Evolutionary conservation across 2,888 invertebrate genomes (phyloP).

Genomic region (Plusia festucae): DNA sequence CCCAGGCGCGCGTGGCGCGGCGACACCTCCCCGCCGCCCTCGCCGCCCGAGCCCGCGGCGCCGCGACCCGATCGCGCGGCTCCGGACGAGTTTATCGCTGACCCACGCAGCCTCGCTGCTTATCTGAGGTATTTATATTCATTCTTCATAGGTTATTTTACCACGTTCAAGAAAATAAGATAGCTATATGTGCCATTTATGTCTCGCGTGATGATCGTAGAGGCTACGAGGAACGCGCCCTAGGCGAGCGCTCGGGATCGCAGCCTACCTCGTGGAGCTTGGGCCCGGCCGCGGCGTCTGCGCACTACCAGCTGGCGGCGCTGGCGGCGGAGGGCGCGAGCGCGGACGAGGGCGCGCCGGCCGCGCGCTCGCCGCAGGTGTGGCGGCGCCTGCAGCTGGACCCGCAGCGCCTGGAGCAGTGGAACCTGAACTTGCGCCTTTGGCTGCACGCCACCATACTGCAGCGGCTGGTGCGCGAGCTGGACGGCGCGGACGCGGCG

Average conservation of each 20-base stretch:
- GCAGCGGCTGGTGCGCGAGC: conserved; percentile 92
- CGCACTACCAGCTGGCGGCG: conserved; percentile 63
- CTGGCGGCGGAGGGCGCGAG: conserved; percentile 58
- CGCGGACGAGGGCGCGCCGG: conserved; percentile 64
- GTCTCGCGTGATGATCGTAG: conserved; percentile 78
- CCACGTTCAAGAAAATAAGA: too few relatives aligned
- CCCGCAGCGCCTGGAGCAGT: conserved; percentile 92
- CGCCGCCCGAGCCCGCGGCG: conserved; percentile 43
- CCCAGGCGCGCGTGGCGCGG: conserved; percentile 59
- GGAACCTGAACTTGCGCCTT: conserved; percentile 88
- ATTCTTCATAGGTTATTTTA: neutral
- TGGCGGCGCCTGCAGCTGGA: conserved; percentile 91
- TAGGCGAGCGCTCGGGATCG: conserved; percentile 59
- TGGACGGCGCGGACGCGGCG: conserved; percentile 92
- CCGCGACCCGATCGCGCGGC: conserved; percentile 31
- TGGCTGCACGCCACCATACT: conserved; percentile 96
- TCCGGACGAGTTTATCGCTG: conserved; percentile 70
- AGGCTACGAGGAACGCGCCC: conserved; percentile 59
- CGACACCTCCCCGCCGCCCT: conserved; percentile 69
- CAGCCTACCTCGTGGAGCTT: conserved; percentile 63
- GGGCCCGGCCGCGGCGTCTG: conserved; percentile 54
- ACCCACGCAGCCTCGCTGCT: conserved; percentile 69
- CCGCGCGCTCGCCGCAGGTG: conserved; percentile 71
- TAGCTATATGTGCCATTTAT: neutral
- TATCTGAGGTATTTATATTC: conserved; percentile 90